A percentile compares a stretch with the other conserved stretches of the same genome.
These are phyloP conservation scores for Mellilla xanthometata DNA, from an alignment of 2,888 invertebrate species.

Conservation along the genomic window DNA sequence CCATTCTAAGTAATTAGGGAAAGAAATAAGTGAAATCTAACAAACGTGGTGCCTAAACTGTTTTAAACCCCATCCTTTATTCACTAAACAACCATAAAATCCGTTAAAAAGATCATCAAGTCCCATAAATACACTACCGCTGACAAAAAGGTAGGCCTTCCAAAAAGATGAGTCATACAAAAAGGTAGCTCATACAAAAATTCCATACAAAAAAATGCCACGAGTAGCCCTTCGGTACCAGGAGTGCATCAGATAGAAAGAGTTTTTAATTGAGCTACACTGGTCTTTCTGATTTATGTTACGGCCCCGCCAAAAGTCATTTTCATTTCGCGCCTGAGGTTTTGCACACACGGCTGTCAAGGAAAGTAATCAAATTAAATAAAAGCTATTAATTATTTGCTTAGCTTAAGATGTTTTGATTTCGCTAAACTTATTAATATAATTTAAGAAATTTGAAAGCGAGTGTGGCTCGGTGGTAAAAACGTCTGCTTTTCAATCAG, in stretches of 20 bases:
- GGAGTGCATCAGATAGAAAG: conserved; percentile 73
- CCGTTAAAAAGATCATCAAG: conserved; percentile 4
- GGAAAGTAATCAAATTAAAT: neutral
- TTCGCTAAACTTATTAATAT: too few relatives aligned
- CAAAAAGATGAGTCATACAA: conserved; percentile 1
- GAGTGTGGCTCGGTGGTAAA: too few relatives aligned
- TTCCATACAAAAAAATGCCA: conserved; percentile 18
- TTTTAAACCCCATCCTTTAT: too few relatives aligned
- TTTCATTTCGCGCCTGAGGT: conserved; percentile 65
- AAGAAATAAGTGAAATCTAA: too few relatives aligned
- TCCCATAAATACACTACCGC: conserved; percentile 23
- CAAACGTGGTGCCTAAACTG: too few relatives aligned
- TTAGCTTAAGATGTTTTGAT: too few relatives aligned
- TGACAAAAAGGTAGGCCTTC: conserved; percentile 15
- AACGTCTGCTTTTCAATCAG: too few relatives aligned
- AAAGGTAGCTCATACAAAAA: conserved; percentile 43
- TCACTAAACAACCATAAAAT: conserved; percentile 9
- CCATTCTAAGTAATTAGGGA: too few relatives aligned
- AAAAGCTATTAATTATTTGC: too few relatives aligned
- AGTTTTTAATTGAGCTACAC: conserved; percentile 79
- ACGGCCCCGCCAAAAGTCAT: conserved; percentile 74
- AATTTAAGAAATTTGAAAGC: too few relatives aligned
- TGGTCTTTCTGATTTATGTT: conserved; percentile 78
- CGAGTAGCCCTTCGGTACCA: conserved; percentile 38
- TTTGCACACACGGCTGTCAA: conserved; percentile 33